Evolutionary conservation across 2,888 invertebrate genomes (phyloP).

Genomic region (Ectemnius continuus): DNA sequence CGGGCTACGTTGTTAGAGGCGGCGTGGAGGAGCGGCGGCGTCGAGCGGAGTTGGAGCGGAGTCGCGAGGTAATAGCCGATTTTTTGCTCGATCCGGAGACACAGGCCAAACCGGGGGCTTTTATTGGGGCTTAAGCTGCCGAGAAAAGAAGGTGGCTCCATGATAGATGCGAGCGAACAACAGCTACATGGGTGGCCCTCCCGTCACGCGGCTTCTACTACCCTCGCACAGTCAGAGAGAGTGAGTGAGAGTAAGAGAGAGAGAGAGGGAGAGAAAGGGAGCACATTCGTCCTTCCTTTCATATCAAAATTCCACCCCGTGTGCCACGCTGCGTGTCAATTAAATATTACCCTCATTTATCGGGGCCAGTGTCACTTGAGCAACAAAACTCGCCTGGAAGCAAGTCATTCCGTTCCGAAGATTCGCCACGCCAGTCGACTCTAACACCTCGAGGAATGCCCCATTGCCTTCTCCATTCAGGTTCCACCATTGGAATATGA

Average conservation of each 20-base stretch:
- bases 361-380: constrained; percentile 7
- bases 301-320: constrained; percentile 58
- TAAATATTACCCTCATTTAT: constrained; percentile 27
- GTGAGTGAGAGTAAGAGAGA: too few relatives aligned
- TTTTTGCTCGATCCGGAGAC: constrained; percentile 71
- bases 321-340: constrained; percentile 39
- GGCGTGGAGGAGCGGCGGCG: background rate
- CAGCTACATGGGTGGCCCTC: constrained; percentile 77
- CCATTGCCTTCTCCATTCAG: background rate
- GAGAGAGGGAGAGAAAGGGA: constrained; percentile 23
- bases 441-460: background rate
- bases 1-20: background rate
- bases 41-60: background rate
- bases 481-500: background rate
- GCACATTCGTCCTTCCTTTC: constrained; percentile 69
- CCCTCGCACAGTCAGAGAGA: constrained; percentile 65
- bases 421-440: background rate
- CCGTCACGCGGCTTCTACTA: constrained; percentile 74
- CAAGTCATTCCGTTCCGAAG: background rate
- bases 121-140: constrained; percentile 73
- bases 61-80: constrained; percentile 69
- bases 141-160: constrained; percentile 74
- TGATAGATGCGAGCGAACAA: constrained; percentile 77
- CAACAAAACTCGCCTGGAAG: constrained; percentile 37
- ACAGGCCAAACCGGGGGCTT: constrained; percentile 70